These are phyloP conservation scores for Phaethon lepturus DNA, from an alignment of 2,113 vertebrate genomes.

Conservation along the genomic window DNA sequence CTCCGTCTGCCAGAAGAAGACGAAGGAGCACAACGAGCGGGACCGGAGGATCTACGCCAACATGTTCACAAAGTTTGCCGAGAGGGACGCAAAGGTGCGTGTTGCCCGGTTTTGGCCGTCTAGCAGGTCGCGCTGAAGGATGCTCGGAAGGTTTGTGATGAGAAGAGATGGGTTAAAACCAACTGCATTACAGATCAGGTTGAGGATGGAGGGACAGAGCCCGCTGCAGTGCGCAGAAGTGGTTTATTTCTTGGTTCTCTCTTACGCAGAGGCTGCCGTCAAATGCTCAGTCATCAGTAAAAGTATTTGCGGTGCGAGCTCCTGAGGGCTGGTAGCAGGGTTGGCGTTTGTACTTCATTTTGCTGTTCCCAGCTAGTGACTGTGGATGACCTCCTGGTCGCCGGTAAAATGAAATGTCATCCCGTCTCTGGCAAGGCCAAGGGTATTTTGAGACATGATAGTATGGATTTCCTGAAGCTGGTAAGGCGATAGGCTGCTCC, in stretches of 20 bases:
- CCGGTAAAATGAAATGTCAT: not conserved
- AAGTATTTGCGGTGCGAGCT: not conserved
- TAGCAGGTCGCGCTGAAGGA: not conserved
- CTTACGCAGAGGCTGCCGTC: not conserved
- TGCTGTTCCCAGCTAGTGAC: not conserved
- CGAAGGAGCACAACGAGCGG: conserved; percentile 90
- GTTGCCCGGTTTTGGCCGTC: not conserved
- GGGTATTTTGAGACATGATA: conserved; percentile 41
- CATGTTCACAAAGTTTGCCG: conserved; percentile 97
- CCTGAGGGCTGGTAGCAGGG: not conserved
- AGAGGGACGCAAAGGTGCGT: conserved; percentile 89
- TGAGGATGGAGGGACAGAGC: not conserved
- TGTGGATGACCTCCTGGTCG: not conserved
- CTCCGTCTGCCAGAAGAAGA: conserved; percentile 87
- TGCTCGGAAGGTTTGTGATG: not conserved
- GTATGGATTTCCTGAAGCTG: conserved; percentile 25
- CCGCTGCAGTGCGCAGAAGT: not conserved
- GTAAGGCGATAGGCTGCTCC: not conserved
- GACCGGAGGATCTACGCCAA: conserved; percentile 94
- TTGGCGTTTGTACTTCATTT: not conserved
- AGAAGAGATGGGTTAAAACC: not conserved
- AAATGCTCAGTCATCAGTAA: not conserved
- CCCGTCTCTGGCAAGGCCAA: not conserved
- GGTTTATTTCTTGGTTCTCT: not conserved
- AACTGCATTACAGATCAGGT: not conserved